Base-by-base conservation (phyloP, 2,888 invertebrate genomes). In the Patella depressa region DNA sequence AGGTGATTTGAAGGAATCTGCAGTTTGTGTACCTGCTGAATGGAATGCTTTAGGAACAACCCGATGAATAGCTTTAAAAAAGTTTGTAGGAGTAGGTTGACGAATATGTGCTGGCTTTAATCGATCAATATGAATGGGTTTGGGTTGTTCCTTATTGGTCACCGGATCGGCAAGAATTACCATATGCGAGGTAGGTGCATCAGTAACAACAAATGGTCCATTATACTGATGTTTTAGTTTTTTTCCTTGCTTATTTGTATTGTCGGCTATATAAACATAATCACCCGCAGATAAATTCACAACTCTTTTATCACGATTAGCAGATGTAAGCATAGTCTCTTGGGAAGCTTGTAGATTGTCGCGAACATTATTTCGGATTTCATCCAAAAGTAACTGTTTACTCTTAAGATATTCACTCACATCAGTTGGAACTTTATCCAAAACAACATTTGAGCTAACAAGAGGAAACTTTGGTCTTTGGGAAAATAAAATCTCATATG, bases 381-480 rank as follows among this genome's bases (percentile, higher is more conserved):
- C 59, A 19, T 65, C 19, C 2, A 65, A 65, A n/a, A 19, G 59
- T 15, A 19, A n/a, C 19, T 65, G 59, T 65, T 65, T 65, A 9
- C 19, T n/a, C 17, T 11, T n/a, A 2, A 65, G 19, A 19, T 19
- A 65, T 65, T n/a, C 17, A 14, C 14, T 19, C 17, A 65, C 19
- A 65, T 65, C 59, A 65, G 15, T 9, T 9, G 59, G 59, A 65
- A 65, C 5, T 29, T 54, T 55, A n/a, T 54, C 17, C 29, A 55
- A 73, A 15, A 19, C 14, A 34, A n/a, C 24, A n/a, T 73, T 53
- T 15, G 29, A 54, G 19, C 17, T n/a, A 15, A 71, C 24, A 15
- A 78, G 53, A 45, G 76, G 78, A 70, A 80, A 80, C 54, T 72
- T 75, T 7, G 78, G 78, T 72, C 80, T 54, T 65, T 53, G 15